phyloP scores from a whole-genome alignment of 2,888 invertebrate genomes.

The Branchinecta sandiegonensis region DNA sequence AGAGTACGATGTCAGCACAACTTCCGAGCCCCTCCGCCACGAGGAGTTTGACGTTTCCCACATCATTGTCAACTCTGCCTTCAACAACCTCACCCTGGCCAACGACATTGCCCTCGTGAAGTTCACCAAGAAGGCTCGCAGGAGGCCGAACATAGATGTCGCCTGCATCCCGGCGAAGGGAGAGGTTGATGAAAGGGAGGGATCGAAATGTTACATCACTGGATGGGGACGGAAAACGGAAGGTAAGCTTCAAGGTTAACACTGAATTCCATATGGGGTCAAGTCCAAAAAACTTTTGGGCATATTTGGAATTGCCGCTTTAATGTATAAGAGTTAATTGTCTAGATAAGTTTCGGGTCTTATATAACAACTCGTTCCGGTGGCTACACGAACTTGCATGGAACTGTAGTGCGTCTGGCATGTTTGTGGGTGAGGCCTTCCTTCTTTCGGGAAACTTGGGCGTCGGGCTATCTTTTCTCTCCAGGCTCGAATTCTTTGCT shows the following conservation, averaged over 20 bases:
- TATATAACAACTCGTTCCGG: too few species aligned
- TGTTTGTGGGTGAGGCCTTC: too few species aligned
- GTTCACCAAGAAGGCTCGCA: constrained; percentile 30
- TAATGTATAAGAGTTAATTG: too few species aligned
- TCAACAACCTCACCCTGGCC: constrained; percentile 32
- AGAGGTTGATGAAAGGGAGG: constrained; percentile 23
- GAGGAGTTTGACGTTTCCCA: constrained; percentile 32
- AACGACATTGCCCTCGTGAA: constrained; percentile 36
- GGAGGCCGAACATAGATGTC: constrained; percentile 28
- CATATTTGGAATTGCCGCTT: too few species aligned
- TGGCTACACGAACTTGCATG: too few species aligned
- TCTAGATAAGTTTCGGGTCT: too few species aligned
- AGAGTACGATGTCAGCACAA: constrained; percentile 35
- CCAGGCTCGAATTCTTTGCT: too few species aligned
- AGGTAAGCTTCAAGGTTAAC: constrained; percentile 29
- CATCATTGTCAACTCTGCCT: constrained; percentile 32
- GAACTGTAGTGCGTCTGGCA: too few species aligned
- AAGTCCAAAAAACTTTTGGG: too few species aligned
- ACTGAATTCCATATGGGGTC: too few species aligned
- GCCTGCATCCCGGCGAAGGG: constrained; percentile 26
- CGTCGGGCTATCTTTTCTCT: too few species aligned
- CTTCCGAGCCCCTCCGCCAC: constrained; percentile 33
- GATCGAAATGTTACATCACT: constrained; percentile 33
- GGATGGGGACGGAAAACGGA: constrained; percentile 36
- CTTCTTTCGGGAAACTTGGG: too few species aligned